Evolutionary conservation across 2,888 invertebrate genomes (phyloP).

Genomic region (Halictus quadricinctus): DNA sequence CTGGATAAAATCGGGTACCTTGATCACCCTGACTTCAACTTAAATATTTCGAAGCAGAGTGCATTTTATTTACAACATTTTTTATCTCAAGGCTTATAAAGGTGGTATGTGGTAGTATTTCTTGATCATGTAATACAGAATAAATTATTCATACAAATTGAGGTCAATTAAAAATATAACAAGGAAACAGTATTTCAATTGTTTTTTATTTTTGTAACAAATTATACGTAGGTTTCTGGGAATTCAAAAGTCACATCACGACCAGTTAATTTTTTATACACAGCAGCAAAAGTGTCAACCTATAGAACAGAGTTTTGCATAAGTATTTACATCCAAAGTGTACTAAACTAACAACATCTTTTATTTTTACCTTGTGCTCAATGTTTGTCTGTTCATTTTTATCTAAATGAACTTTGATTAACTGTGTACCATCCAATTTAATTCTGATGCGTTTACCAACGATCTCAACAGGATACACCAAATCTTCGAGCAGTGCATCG

Average conservation of each 20-base stretch:
- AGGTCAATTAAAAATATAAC: not conserved
- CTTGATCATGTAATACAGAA: not conserved
- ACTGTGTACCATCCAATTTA: conserved; percentile 96
- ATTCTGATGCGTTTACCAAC: conserved; percentile 99
- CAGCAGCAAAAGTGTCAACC: conserved; percentile 98
- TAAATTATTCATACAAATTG: not conserved
- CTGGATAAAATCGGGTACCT: too few relatives aligned
- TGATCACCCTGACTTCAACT: not conserved
- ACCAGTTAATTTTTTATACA: conserved; percentile 99
- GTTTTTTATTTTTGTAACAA: conserved; percentile 61
- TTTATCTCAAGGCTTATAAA: not conserved
- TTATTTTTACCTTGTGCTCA: conserved; percentile 94
- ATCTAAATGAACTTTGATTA: conserved; percentile 98
- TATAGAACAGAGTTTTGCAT: conserved; percentile 80
- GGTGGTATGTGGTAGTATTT: not conserved
- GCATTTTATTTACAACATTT: not conserved
- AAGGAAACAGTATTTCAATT: conserved; percentile 53
- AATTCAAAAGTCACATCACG: conserved; percentile 99
- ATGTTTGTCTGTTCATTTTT: conserved; percentile 99
- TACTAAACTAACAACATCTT: not conserved
- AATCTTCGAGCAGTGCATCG: conserved; percentile 97
- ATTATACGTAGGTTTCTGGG: conserved; percentile 97
- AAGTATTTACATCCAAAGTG: not conserved
- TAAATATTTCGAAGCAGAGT: not conserved
- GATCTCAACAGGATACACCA: conserved; percentile 99